phyloP scores from a whole-genome alignment of 2,113 vertebrate genomes.

The Ramphastos sulfuratus region DNA sequence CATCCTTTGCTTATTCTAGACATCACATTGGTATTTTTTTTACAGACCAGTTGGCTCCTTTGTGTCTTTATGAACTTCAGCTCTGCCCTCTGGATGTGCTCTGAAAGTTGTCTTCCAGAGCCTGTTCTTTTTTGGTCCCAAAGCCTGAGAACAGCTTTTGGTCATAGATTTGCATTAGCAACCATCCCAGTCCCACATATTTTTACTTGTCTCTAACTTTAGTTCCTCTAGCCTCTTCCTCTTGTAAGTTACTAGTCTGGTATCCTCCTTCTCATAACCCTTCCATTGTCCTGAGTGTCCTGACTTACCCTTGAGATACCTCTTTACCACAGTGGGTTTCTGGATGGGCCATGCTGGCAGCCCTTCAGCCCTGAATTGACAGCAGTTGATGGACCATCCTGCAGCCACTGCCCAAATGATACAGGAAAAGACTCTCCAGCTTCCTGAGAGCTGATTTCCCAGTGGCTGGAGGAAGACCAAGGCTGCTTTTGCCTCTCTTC shows the following conservation, averaged over 20 bases:
- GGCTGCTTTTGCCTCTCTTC: neutral
- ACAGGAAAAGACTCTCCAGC: neutral
- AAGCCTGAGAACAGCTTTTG: neutral
- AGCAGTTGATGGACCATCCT: neutral
- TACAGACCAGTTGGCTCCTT: neutral
- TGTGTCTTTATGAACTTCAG: neutral
- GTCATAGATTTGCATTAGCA: neutral
- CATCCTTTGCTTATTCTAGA: neutral
- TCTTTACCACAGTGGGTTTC: neutral
- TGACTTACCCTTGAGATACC: neutral
- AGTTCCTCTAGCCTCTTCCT: neutral
- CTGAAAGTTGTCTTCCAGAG: neutral
- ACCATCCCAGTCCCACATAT: neutral
- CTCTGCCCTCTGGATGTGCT: neutral
- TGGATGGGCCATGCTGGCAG: neutral
- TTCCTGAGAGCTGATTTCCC: neutral
- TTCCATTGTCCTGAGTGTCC: neutral
- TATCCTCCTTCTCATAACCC: neutral
- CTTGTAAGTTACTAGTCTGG: neutral
- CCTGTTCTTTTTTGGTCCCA: neutral
- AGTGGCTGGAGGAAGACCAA: neutral
- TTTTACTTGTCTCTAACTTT: neutral
- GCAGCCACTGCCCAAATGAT: neutral
- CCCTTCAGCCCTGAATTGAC: accelerated
- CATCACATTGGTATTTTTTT: neutral